Percentiles rank a stretch among this genome's conserved stretches.
These are phyloP conservation scores for Coleophora flavipennella DNA, from an alignment of 2,888 invertebrate species.

Conservation along the genomic window DNA sequence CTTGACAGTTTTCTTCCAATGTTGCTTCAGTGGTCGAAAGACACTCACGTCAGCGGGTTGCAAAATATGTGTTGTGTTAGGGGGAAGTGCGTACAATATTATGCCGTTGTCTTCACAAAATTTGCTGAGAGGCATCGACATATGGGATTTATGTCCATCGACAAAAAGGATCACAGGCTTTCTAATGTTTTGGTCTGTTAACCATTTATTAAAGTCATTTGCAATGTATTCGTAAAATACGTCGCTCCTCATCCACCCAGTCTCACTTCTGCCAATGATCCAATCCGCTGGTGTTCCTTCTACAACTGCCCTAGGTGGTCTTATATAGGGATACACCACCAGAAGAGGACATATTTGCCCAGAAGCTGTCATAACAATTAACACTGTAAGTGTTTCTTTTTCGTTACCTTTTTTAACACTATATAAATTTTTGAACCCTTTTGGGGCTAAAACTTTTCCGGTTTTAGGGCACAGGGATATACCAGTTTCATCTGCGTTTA, in stretches of 20 bases:
- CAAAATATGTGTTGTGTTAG: constrained; percentile 10
- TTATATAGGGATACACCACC: constrained; percentile 14
- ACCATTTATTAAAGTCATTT: constrained; percentile 5
- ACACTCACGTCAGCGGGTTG: constrained; percentile 8
- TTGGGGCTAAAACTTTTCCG: neutral
- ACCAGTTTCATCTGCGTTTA: neutral
- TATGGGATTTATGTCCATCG: constrained; percentile 13
- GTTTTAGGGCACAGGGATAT: neutral
- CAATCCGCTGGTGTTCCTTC: constrained; percentile 12
- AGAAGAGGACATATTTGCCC: constrained; percentile 15
- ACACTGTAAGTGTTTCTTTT: constrained; percentile 18
- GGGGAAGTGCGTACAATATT: no score
- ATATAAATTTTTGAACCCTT: neutral
- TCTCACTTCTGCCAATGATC: constrained; percentile 2
- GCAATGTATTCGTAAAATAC: constrained; percentile 7
- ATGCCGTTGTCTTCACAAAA: no score
- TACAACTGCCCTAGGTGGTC: constrained; percentile 13
- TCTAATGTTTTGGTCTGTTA: constrained; percentile 4
- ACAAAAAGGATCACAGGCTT: neutral
- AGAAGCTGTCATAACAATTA: constrained; percentile 14
- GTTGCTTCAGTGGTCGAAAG: constrained; percentile 10
- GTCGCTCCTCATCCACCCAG: constrained; percentile 5
- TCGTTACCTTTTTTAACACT: no score
- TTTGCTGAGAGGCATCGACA: constrained; percentile 10
- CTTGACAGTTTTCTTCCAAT: constrained; percentile 4